Base-by-base conservation (phyloP, 1,140 invertebrate genomes). In the Agraylea sexmaculata region DNA sequence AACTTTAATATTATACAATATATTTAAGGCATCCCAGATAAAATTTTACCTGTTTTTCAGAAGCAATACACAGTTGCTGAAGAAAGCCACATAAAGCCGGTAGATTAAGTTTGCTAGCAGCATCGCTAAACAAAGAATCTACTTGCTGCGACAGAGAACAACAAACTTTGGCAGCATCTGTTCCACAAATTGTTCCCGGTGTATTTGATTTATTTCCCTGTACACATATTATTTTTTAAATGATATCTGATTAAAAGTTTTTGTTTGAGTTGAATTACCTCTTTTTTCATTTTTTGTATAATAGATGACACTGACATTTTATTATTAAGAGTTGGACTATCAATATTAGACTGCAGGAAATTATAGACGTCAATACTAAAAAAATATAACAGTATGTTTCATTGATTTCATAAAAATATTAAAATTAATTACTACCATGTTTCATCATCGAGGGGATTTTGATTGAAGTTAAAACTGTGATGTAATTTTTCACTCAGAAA, bases 131-230 rank as follows among this genome's bases (percentile, higher is more conserved):
- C 6, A 87, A 53, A 43, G 80, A 78, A 56, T 93, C 88, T 0
- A 87, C 84, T 52, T 83, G 80, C 44, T 89, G 83, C 0, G 85
- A 84, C 7, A 95, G 57, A 0, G 83, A 79, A 59, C 87, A 91
- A 25, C 90, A 75, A 2, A 90, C 83, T 55, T 87, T 82, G 0
- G 85, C 83, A 0, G 87, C 82, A 47, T 88, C 80, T 10, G 83
- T 73, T 15, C 83, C 77, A 7, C 77, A 78, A 4, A 92, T 70
- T 32, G 88, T 74, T 28, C 83, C 82, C 3, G 69, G 68, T 40
- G 62, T 54, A 47, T 77, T 75, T 35, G 25, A 41, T 41, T 41
- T 46, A 25, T 50, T 50, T 5, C 23, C 34, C 48, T 50, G 37
- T 10, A 42, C 44, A 30, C 13, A 30, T 31, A 46, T n/a, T 4